Base-by-base conservation (phyloP, 2,797 vertebrate genomes). In the Poeciliopsis presidionis region DNA sequence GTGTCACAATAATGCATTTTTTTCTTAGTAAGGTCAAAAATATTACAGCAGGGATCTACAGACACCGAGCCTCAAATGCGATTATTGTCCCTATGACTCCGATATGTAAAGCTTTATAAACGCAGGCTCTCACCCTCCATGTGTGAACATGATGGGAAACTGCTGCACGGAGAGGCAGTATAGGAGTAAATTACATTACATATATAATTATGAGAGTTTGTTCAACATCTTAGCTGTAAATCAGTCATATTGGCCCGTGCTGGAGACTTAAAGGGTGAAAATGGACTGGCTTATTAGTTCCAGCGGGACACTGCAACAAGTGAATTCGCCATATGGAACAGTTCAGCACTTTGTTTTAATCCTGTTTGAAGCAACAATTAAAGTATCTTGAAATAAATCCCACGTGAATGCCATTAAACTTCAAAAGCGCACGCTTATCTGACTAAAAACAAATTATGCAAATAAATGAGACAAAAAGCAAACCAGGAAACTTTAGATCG, bases 261-360 rank as follows among this genome's bases (percentile, higher is more conserved):
- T 77, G 87, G 89, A 91, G 93, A 93, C 95, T 96, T 94, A 94
- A 86, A 93, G 92, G 93, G 94, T 95, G 95, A 95, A 95, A 96
- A 96, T 94, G 90, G 94, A 94, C 94, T 91, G 91, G 87, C 90
- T 95, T 94, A 96, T 96, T 95, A 95, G 94, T 95, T 96, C 95
- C 95, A 95, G 93, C 51, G 95, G 95, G 95, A 94, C 88, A 63
- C 80, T 84, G 91, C 84, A 92, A 93, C 90, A 89, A 94, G 93
- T 91, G 86, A 90, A 93, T 95, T 93, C 93, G 90, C 93, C 95
- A 96, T 95, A 94, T 96, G 96, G 95, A 96, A 95, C 90, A 87
- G 93, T 94, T 96, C 94, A 94, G 85, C 77, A 82, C 88, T 93
- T 89, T 92, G 88, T 92, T 91, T 84, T 85, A 84, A 88, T 90